phyloP scores from a whole-genome alignment of 2,797 vertebrate species.

The Enteromius treurensis region DNA sequence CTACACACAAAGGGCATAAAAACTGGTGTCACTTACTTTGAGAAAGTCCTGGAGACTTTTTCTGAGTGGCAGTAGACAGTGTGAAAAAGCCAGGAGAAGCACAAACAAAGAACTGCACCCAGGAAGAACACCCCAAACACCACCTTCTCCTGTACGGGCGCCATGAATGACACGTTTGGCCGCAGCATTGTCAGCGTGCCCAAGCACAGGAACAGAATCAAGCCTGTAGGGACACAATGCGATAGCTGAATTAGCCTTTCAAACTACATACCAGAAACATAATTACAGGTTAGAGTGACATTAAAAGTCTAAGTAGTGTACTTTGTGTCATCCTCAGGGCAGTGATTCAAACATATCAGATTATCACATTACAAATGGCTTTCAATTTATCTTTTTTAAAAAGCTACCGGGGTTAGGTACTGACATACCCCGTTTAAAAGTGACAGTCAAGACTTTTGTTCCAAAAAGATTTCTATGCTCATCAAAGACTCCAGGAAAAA shows the following conservation, averaged over 20 bases:
- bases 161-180: constrained; percentile 98
- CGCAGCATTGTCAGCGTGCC: constrained; percentile 95
- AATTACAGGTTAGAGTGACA: constrained; percentile 4
- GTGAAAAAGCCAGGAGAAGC: constrained; percentile 99
- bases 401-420: not conserved
- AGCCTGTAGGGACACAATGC: constrained; percentile 74
- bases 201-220: constrained; percentile 92
- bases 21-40: constrained; percentile 85
- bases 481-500: not conserved
- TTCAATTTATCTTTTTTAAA: constrained; percentile 1
- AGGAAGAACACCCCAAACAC: constrained; percentile 98
- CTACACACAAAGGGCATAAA: not conserved
- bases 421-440: not conserved
- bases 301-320: not conserved
- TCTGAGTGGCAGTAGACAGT: constrained; percentile 99
- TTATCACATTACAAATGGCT: not conserved
- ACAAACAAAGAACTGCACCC: constrained; percentile 97
- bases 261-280: not conserved
- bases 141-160: constrained; percentile 98
- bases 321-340: not conserved
- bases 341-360: not conserved
- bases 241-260: not conserved
- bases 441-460: not conserved
- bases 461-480: not conserved
- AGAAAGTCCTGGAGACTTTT: constrained; percentile 98